Evolutionary conservation across 2,113 vertebrate species (phyloP).

Genomic region (Sisor rabdophorus): DNA sequence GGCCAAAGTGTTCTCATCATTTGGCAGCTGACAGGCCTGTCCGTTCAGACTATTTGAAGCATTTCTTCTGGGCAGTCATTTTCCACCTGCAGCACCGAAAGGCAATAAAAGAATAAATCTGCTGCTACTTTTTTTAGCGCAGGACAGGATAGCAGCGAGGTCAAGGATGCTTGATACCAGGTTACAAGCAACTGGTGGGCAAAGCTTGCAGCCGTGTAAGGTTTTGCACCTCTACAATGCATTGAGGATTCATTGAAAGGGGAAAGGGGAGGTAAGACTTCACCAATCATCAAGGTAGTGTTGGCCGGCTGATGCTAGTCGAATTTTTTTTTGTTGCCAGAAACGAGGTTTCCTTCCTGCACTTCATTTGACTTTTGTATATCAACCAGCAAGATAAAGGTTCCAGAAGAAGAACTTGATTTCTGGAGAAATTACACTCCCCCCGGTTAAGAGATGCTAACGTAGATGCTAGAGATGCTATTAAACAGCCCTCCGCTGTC

Average conservation of each 20-base stretch:
- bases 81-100: not conserved
- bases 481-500: not conserved
- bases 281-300: too few species aligned
- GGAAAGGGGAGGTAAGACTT: not conserved
- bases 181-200: not conserved
- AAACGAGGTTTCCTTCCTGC: not conserved
- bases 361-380: not conserved
- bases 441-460: not conserved
- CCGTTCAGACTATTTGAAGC: not conserved
- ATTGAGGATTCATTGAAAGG: slow-evolving; percentile 4
- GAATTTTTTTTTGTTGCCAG: too few species aligned
- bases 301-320: not conserved
- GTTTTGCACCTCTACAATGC: not conserved
- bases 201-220: not conserved
- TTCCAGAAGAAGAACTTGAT: too few species aligned
- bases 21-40: slow-evolving; percentile 5
- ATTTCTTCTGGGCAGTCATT: not conserved
- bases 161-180: not conserved
- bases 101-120: not conserved
- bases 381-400: not conserved
- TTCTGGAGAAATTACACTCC: not conserved
- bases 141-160: not conserved
- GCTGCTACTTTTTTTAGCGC: not conserved
- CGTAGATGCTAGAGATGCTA: not conserved
- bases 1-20: slow-evolving; percentile 5